A percentile compares a stretch with the other conserved stretches of the same genome.
These are phyloP conservation scores for Drosophila paulistorum DNA, from an alignment of 1,140 invertebrate genomes.

Conservation along the genomic window DNA sequence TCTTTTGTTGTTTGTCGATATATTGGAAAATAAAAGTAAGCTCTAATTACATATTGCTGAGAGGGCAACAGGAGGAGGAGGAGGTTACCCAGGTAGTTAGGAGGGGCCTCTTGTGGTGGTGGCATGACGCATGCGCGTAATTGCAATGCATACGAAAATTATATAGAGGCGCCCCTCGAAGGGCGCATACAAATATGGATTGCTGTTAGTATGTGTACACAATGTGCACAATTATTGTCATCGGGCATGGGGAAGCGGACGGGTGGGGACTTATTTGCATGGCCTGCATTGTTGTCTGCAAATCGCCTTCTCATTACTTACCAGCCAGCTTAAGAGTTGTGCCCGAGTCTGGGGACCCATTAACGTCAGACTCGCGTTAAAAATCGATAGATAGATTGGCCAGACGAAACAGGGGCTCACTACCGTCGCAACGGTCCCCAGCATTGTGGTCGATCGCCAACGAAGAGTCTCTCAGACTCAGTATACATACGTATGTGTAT, in stretches of 20 bases:
- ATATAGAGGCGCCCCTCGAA: conserved; percentile 19
- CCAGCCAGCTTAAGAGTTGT: conserved; percentile 4
- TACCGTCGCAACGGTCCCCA: conserved; percentile 30
- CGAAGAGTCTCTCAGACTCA: conserved; percentile 33
- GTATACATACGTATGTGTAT: conserved; percentile 15
- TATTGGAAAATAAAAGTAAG: conserved; percentile 57
- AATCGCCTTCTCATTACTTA: conserved; percentile 68
- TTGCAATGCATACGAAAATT: conserved; percentile 57
- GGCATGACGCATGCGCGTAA: conserved; percentile 75
- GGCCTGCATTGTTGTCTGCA: conserved; percentile 52
- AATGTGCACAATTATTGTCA: conserved; percentile 20
- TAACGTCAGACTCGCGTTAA: conserved; percentile 81
- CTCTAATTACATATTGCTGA: conserved; percentile 57
- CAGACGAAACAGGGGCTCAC: conserved; percentile 12
- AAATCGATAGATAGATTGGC: conserved; percentile 81
- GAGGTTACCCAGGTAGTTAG: not conserved
- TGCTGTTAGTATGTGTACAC: not conserved
- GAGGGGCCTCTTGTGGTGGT: not conserved
- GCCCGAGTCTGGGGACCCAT: conserved; percentile 50
- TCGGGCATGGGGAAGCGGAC: not conserved
- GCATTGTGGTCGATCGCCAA: conserved; percentile 59
- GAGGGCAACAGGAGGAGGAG: not conserved
- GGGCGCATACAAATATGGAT: not conserved
- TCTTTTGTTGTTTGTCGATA: conserved; percentile 36
- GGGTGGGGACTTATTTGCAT: conserved; percentile 51